Evolutionary conservation across 92 coral and sea anemone genomes (phyloP), one percentile per base, ranked within the genome.

Genomic region (Epizoanthus illoricatus): DNA sequence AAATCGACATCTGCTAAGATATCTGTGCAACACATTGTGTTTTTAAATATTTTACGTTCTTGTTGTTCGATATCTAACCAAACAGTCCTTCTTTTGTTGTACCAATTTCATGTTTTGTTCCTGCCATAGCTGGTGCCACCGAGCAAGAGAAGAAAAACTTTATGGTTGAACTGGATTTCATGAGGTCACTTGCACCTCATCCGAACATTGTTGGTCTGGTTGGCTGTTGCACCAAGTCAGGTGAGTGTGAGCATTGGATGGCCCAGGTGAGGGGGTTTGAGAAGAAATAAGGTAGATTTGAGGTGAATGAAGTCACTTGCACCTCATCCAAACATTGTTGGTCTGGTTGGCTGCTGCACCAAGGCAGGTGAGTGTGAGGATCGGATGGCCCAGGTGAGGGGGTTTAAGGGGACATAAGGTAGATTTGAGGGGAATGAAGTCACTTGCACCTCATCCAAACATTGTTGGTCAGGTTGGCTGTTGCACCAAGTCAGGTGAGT

Each of bases 151-250:
- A 85, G 73, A 91, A 89, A 85, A 93, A 86, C 70, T 89, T 97
- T 83, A 85, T 97, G 12, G 92, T 85, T 43, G 99, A 97, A 76
- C 85, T 97, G 80, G 99, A 97, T 18, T 89, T 97, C 39, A 97
- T 97, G 99, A 93, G 93, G 80, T 86, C 98, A 73, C 87, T 97
- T 82, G 86, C 90, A 3, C 90, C 98, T 12, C 99, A 97, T 81
- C 99, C 98, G 1, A 97, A 97, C 45, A 91, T 97, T 41, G 97
- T 97, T 5, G 92, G 99, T 2, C 72, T 97, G 72, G 90, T 97
- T 1, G 99, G 94, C 19, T 94, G 98, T 80, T 94, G 97, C 63
- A 97, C 94, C 10, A 91, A 94, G 75, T 88, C 98, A 90, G 92
- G 99, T 97, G 75, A 57, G 86, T 68, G 55, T 8, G 10, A 2